Percentiles rank a stretch among this genome's conserved stretches.
These are phyloP conservation scores for Euwallacea fornicatus DNA, from an alignment of 1,140 invertebrate genomes.

Conservation along the genomic window DNA sequence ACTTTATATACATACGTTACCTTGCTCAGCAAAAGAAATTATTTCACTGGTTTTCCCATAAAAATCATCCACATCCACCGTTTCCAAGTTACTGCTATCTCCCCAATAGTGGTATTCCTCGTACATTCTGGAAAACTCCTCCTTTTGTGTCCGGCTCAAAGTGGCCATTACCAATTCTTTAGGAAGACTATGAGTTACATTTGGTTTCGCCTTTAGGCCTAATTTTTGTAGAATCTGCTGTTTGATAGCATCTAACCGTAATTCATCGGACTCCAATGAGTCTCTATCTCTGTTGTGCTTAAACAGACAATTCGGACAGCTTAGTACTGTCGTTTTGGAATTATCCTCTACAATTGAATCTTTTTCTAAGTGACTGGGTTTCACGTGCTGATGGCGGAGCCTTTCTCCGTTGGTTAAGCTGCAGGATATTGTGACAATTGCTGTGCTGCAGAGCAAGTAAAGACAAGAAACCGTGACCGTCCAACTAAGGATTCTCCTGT, in stretches of 20 bases:
- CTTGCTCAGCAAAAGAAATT: constrained; percentile 79
- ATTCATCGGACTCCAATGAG: constrained; percentile 58
- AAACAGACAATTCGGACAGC: constrained; percentile 51
- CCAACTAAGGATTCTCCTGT: constrained; percentile 41
- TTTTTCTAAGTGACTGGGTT: constrained; percentile 41
- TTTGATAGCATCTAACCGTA: constrained; percentile 75
- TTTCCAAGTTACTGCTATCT: constrained; percentile 41
- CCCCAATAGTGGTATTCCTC: constrained; percentile 45
- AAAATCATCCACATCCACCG: constrained; percentile 66
- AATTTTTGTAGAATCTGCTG: constrained; percentile 75
- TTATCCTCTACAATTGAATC: constrained; percentile 38
- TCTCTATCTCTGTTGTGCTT: constrained; percentile 42
- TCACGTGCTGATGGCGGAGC: constrained; percentile 43
- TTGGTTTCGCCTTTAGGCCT: constrained; percentile 68
- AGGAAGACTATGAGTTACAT: constrained; percentile 68
- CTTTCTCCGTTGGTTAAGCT: constrained; percentile 38
- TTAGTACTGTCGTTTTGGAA: constrained; percentile 38
- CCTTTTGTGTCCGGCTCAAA: constrained; percentile 60
- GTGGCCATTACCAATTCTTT: constrained; percentile 70
- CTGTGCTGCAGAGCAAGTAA: constrained; percentile 45
- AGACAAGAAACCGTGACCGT: constrained; percentile 41
- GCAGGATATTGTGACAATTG: constrained; percentile 38
- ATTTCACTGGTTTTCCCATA: constrained; percentile 79
- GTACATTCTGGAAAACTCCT: constrained; percentile 45
- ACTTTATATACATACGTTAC: constrained; percentile 55